A percentile compares a stretch with the other conserved stretches of the same genome.
These are phyloP conservation scores for Halichoeres trimaculatus DNA, from an alignment of 2,113 vertebrate genomes.

Conservation along the genomic window DNA sequence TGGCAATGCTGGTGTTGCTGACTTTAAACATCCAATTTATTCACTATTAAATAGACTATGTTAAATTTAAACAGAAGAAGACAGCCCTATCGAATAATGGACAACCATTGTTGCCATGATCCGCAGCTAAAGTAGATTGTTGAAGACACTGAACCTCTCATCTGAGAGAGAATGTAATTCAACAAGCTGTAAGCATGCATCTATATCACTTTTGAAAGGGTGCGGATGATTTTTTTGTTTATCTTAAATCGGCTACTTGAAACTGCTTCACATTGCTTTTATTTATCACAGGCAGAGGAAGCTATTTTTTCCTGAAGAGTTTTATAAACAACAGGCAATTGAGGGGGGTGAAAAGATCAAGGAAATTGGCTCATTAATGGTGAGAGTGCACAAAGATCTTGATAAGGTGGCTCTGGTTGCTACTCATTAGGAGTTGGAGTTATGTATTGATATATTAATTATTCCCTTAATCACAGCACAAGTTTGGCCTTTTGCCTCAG, in stretches of 20 bases:
- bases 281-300: not conserved
- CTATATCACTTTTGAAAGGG: too few relatives aligned
- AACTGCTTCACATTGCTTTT: not conserved
- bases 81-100: too few relatives aligned
- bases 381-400: not conserved
- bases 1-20: too few relatives aligned
- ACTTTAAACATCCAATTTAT: too few relatives aligned
- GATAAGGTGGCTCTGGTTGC: not conserved
- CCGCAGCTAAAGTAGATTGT: too few relatives aligned
- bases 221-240: too few relatives aligned
- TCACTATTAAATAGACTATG: too few relatives aligned
- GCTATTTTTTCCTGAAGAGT: not conserved
- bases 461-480: not conserved
- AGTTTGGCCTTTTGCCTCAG: not conserved
- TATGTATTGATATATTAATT: not conserved
- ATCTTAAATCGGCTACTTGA: not conserved
- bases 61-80: too few relatives aligned
- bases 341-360: not conserved
- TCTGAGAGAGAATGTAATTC: too few relatives aligned
- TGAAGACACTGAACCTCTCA: too few relatives aligned
- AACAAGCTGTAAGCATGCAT: too few relatives aligned
- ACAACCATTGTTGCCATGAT: too few relatives aligned
- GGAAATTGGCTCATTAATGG: not conserved
- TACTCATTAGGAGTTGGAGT: conserved; percentile 6
- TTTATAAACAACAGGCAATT: not conserved